Evolutionary conservation across 2,797 vertebrate species (phyloP), one percentile per base, ranked within the genome.

Genomic region (Cyprinella venusta): DNA sequence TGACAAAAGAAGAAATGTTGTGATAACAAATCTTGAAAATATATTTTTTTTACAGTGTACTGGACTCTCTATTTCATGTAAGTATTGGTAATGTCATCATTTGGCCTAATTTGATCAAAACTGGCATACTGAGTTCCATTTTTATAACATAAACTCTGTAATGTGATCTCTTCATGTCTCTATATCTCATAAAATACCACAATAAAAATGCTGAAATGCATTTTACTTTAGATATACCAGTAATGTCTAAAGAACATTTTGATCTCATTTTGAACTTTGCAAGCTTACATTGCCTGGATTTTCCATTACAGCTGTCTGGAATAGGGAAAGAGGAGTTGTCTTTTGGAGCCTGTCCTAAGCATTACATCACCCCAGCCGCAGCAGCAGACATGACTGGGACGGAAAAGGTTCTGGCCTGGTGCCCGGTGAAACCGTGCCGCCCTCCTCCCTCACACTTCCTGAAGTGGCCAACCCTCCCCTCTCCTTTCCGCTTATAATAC

Each of bases 301-400:
- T 79, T 68, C 74, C 69, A 79, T 21, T 26, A 38, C 48, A 52
- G 45, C 65, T 77, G 48, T 82, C 45, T 72, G 69, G 64, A 79
- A 76, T 50, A 21, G 64, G 15, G 8, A 56, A 74, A 59, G 18
- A 61, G 63, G 63, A 48, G 81, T 36, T 68, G 80, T 76, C 21
- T 56, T 75, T 70, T 63, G 71, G 65, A 36, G 76, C 33, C 12
- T 21, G 5, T 13, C 65, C 56, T 71, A 61, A 72, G 40, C 48
- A 85, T 87, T 85, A 85, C 77, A 30, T 87, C 86, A 87, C 38
- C 65, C 65, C 1, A 30, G 2, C n/a, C n/a, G n/a, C n/a, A 40
- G 48, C 30, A 72, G 50, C 67, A 87, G 80, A 77, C 80, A 61
- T 71, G 74, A 71, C 16, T 8, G 10, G 38, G 67, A 70, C 8